Conservation (phyloP, 2,888 invertebrate species). For the Aphelenchoides bicaudatus region DNA sequence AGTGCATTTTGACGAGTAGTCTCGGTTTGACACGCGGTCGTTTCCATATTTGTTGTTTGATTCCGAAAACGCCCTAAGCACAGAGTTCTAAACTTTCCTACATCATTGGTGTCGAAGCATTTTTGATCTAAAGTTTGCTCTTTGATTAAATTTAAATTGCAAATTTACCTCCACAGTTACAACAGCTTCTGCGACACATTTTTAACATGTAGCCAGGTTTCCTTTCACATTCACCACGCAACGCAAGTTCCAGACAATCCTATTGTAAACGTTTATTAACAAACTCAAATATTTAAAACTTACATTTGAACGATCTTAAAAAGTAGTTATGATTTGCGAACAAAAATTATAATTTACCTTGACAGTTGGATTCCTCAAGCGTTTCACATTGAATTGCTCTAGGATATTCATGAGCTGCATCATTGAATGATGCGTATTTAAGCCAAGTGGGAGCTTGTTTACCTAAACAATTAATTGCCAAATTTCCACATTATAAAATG, state of each 20-base stretch:
- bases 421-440: background rate
- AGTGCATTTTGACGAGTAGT: slow-evolving; percentile 27
- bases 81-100: slow-evolving; percentile 25
- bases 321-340: no score
- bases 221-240: slow-evolving; percentile 32
- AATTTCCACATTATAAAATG: no score
- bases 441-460: slow-evolving; percentile 2
- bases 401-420: slow-evolving; percentile 2
- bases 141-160: background rate
- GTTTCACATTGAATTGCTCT: slow-evolving; percentile 21
- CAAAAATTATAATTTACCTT: slow-evolving; percentile 27
- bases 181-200: slow-evolving; percentile 33
- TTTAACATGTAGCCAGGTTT: slow-evolving; percentile 35
- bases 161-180: slow-evolving; percentile 33
- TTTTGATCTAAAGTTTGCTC: slow-evolving; percentile 24
- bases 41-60: background rate
- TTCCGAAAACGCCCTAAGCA: slow-evolving; percentile 20
- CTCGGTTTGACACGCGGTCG: slow-evolving; percentile 21
- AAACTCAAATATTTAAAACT: slow-evolving; percentile 17
- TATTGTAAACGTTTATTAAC: slow-evolving; percentile 19
- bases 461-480: background rate
- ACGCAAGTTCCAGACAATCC: slow-evolving; percentile 27
- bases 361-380: slow-evolving; percentile 22
- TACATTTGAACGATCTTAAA: no score
- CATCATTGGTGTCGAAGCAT: slow-evolving; percentile 31